Conservation (phyloP, 2,113 vertebrate species). For the Tympanuchus pallidicinctus region DNA sequence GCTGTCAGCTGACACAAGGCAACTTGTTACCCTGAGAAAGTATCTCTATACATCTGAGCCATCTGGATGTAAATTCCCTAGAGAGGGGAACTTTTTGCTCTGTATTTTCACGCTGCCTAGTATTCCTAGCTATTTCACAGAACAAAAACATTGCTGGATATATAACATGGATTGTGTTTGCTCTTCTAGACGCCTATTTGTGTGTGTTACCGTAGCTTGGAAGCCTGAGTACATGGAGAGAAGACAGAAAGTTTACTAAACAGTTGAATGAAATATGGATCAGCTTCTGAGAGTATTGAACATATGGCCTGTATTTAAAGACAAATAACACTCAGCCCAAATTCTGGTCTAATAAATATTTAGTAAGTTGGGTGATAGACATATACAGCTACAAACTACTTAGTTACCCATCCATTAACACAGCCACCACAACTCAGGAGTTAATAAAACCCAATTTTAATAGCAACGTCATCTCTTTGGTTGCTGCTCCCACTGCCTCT, state of each 20-base stretch:
- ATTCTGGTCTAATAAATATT: slow-evolving; percentile 34
- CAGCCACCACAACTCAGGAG: background rate
- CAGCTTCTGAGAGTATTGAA: background rate
- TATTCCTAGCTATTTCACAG: background rate
- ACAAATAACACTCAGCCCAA: background rate
- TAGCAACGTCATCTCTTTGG: background rate
- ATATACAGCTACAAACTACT: background rate
- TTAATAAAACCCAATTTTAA: background rate
- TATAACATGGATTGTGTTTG: background rate
- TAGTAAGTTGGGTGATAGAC: background rate
- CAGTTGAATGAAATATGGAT: slow-evolving; percentile 46
- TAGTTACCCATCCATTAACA: background rate
- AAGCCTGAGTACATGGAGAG: background rate
- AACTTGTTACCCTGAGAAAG: slow-evolving; percentile 64
- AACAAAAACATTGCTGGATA: background rate
- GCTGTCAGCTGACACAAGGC: slow-evolving; percentile 28
- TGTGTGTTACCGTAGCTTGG: background rate
- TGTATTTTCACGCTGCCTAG: background rate
- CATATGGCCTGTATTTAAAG: slow-evolving; percentile 38
- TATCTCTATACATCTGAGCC: slow-evolving; percentile 29
- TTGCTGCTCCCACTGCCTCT: background rate
- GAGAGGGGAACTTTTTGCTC: slow-evolving; percentile 23
- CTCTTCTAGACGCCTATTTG: background rate
- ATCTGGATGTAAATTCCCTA: slow-evolving; percentile 53
- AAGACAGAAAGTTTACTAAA: slow-evolving; percentile 41